phyloP scores from a whole-genome alignment of 2,113 vertebrate genomes.

The Halichoerus grypus region DNA sequence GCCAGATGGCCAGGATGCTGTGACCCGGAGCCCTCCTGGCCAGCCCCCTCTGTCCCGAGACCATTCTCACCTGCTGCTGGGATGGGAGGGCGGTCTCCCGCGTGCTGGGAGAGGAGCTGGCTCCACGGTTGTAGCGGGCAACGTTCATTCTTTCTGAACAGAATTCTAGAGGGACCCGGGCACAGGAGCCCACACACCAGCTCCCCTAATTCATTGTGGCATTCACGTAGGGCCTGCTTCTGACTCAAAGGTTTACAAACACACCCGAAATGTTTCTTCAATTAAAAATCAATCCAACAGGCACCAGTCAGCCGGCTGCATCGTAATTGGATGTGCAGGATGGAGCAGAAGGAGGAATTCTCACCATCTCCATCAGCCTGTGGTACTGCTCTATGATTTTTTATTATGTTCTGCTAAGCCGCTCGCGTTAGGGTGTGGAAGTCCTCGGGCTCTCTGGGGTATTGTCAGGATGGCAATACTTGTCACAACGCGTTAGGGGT shows the following conservation, averaged over 20 bases:
- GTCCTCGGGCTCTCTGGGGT: constrained; percentile 29
- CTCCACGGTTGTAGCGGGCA: constrained; percentile 45
- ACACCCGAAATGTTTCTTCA: constrained; percentile 80
- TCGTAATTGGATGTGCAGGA: constrained; percentile 57
- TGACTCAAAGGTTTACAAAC: constrained; percentile 82
- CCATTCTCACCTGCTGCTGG: constrained; percentile 66
- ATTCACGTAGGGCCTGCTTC: constrained; percentile 71
- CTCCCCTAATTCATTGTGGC: constrained; percentile 78
- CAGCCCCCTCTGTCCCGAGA: too few species aligned
- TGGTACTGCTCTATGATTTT: background rate
- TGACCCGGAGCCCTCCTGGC: too few species aligned
- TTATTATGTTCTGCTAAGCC: background rate
- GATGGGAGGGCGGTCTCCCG: background rate
- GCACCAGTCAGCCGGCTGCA: constrained; percentile 54
- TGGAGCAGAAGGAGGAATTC: background rate
- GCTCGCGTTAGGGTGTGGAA: constrained; percentile 9
- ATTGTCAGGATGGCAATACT: constrained; percentile 16
- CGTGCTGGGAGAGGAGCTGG: constrained; percentile 42
- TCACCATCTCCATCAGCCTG: background rate
- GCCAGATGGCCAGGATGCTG: background rate
- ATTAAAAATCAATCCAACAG: constrained; percentile 85
- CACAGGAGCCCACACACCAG: background rate
- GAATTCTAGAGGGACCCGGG: constrained; percentile 73
- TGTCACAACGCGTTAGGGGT: background rate
- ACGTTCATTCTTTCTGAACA: constrained; percentile 67